Conservation (phyloP, 64 coral and sea anemone species). For the Actinia equina region DNA sequence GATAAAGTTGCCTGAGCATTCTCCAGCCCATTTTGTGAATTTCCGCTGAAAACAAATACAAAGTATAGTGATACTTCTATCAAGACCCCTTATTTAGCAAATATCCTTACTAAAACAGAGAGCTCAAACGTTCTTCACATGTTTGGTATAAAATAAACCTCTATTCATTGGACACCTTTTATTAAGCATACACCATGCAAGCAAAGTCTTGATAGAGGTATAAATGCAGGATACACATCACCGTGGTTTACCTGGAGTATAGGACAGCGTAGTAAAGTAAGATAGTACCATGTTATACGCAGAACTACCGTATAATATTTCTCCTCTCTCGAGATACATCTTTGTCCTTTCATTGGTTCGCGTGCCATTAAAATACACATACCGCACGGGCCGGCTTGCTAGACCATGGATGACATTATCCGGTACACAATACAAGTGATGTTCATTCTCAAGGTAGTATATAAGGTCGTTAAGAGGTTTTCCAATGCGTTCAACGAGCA, state of each 20-base stretch:
- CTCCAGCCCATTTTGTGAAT: slow-evolving; percentile 48
- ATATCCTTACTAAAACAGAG: too few relatives aligned
- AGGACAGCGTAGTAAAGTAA: slow-evolving; percentile 49
- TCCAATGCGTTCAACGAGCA: slow-evolving; percentile 41
- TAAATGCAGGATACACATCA: too few relatives aligned
- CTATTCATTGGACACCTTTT: too few relatives aligned
- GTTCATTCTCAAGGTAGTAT: slow-evolving; percentile 38
- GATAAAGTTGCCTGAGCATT: slow-evolving; percentile 26
- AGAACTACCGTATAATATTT: slow-evolving; percentile 39
- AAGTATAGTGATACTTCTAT: not conserved
- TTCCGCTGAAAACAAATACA: slow-evolving; percentile 22
- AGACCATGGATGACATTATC: slow-evolving; percentile 46
- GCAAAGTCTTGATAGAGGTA: too few relatives aligned
- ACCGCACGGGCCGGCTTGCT: slow-evolving; percentile 38
- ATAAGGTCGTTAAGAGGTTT: slow-evolving; percentile 29
- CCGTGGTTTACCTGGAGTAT: slow-evolving; percentile 28
- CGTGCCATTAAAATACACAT: slow-evolving; percentile 50
- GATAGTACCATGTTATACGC: slow-evolving; percentile 36
- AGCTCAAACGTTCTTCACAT: too few relatives aligned
- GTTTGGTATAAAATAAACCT: too few relatives aligned
- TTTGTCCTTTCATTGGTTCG: slow-evolving; percentile 23
- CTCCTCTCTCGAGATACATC: slow-evolving; percentile 2
- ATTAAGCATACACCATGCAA: too few relatives aligned
- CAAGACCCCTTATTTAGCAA: not conserved
- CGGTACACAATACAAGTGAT: slow-evolving; percentile 52